A percentile compares a stretch with the other conserved stretches of the same genome.
Conservation (phyloP, 2,113 vertebrate genomes). For the Trichomycterus rosablanca region DNA sequence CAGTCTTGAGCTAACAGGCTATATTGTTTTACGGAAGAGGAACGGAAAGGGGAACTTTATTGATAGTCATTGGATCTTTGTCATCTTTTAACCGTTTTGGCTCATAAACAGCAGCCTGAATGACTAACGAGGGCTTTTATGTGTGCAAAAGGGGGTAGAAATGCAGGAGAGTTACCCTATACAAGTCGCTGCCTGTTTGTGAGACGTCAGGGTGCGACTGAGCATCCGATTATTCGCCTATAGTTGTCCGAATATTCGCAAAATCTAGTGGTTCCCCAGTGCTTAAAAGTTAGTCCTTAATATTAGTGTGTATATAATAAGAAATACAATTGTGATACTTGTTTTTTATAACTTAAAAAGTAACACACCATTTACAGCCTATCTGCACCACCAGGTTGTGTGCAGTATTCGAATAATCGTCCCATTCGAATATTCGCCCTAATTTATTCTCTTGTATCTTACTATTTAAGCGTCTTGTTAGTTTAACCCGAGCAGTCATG, state of each 20-base stretch:
- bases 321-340: too few species aligned
- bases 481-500: conserved; percentile 70
- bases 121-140: background rate
- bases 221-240: conserved; percentile 6
- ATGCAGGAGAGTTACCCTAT: conserved; percentile 61
- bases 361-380: too few species aligned
- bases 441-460: conserved; percentile 50
- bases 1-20: conserved; percentile 36
- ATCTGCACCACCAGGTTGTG: too few species aligned
- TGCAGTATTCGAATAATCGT: too few species aligned
- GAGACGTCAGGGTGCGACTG: conserved; percentile 54
- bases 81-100: conserved; percentile 11
- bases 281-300: background rate
- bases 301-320: too few species aligned
- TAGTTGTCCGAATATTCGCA: background rate
- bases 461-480: conserved; percentile 44
- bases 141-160: conserved; percentile 11
- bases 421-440: conserved; percentile 11
- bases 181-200: conserved; percentile 53
- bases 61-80: conserved; percentile 25
- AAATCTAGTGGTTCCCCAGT: background rate
- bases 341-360: too few species aligned
- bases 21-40: conserved; percentile 61
- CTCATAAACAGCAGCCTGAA: background rate
- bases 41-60: conserved; percentile 67